Conservation (phyloP, 2,113 vertebrate genomes). For the Daphoenositta chrysoptera region DNA sequence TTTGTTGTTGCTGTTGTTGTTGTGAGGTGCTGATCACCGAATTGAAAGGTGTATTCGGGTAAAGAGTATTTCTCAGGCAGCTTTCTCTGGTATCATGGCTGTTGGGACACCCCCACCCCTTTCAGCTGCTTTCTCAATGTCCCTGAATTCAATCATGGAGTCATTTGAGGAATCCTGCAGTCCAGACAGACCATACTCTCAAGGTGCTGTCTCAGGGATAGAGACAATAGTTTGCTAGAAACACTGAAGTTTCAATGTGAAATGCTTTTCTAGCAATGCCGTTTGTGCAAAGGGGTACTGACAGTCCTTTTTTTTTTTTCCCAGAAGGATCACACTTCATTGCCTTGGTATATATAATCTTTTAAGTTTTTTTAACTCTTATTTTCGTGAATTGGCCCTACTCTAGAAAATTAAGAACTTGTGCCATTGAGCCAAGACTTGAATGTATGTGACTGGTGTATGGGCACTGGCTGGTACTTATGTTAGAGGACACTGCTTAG, state of each 20-base stretch:
- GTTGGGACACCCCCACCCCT: slow-evolving; percentile 49
- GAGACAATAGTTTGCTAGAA: slow-evolving; percentile 58
- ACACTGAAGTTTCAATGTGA: slow-evolving; percentile 61
- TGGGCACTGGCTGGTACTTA: slow-evolving; percentile 55
- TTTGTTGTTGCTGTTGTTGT: slow-evolving; percentile 22
- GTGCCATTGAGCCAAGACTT: slow-evolving; percentile 62
- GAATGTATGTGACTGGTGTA: slow-evolving; percentile 60
- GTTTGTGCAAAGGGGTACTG: slow-evolving; percentile 32
- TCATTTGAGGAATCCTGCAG: slow-evolving; percentile 61
- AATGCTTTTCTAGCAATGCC: slow-evolving; percentile 59
- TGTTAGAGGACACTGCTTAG: not conserved
- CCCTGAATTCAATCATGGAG: slow-evolving; percentile 57
- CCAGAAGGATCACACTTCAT: slow-evolving; percentile 54
- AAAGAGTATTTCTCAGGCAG: slow-evolving; percentile 72
- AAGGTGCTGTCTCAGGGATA: slow-evolving; percentile 66
- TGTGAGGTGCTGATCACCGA: slow-evolving; percentile 70
- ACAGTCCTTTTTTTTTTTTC: slow-evolving; percentile 26
- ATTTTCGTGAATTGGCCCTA: slow-evolving; percentile 16
- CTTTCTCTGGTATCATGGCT: slow-evolving; percentile 52
- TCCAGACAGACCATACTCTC: slow-evolving; percentile 55
- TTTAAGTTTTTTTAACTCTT: slow-evolving; percentile 39
- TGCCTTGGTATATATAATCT: slow-evolving; percentile 66
- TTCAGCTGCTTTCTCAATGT: slow-evolving; percentile 72
- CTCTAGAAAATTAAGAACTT: slow-evolving; percentile 54
- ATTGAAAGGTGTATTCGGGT: slow-evolving; percentile 65